Evolutionary conservation across 2,888 invertebrate genomes (phyloP), one percentile per base, ranked within the genome.

Genomic region (Oligia fasciuncula): DNA sequence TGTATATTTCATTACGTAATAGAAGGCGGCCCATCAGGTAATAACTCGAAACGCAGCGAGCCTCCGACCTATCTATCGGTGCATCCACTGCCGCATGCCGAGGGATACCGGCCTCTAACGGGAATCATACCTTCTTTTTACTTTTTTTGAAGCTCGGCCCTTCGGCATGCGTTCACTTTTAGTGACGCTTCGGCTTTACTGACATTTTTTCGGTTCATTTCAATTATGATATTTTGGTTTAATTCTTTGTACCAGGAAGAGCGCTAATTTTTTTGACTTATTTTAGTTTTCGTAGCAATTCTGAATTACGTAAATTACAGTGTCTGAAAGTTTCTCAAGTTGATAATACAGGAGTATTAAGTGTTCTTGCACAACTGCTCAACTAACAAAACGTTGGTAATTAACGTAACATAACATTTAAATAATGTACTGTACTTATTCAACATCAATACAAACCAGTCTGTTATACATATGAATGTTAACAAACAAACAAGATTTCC

Each of bases 161-260:
- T 88, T 91, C 93, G 92, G 93, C 91, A 93, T 94, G 94, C 96
- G 93, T 95, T 96, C 95, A 95, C 96, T 96, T 96, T 96, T 97
- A 94, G 94, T 94, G 92, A 94, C 89, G 91, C 87, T 85, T 90
- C n/a, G n/a, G 29, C 29, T 29, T 29, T 78, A 83, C 89, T 89
- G 77, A 70, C 68, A 76, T 79, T 83, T 85, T 73, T 73, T 79
- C 19, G 62, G 29, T 76, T 57, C n/a, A 66, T 77, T 80, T 65
- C 69, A 76, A 71, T 43, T 71, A 66, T 66, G 8, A 72, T 68
- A 65, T 62, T 74, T 62, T 69, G 35, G 1, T n/a, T 66, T 69
- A 29, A 43, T 63, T 71, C 49, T 67, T 67, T 29, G 14, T 40
- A 40, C 11, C 23, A 35, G 57, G 40, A 40, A 66, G 17, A 46